Evolutionary conservation across 2,888 invertebrate species (phyloP).

Genomic region (Conomelus anceps): DNA sequence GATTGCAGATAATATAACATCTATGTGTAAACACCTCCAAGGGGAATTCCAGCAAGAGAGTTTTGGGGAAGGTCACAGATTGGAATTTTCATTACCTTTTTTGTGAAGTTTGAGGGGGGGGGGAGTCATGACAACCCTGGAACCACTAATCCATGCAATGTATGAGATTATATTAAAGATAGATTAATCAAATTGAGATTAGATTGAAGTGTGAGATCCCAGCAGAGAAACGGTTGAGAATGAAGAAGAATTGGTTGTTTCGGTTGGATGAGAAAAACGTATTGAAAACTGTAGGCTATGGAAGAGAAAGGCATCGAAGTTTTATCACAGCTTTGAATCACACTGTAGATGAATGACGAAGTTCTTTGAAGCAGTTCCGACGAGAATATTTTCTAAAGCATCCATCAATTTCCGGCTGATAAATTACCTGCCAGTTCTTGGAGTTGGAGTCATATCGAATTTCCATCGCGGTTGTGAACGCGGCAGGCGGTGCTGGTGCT

Average conservation of each 20-base stretch:
- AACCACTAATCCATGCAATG: too few species aligned
- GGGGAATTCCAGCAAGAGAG: too few species aligned
- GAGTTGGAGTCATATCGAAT: background rate
- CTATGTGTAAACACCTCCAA: too few species aligned
- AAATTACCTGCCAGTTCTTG: background rate
- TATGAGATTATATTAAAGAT: too few species aligned
- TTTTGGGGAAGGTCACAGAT: too few species aligned
- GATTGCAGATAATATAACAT: too few species aligned
- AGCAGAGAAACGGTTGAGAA: too few species aligned
- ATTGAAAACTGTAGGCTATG: background rate
- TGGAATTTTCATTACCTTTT: too few species aligned
- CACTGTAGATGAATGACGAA: background rate
- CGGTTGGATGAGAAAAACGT: background rate
- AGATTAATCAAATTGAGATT: too few species aligned
- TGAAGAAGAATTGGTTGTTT: background rate
- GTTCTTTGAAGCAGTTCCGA: background rate
- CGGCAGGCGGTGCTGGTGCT: background rate
- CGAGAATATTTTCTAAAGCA: background rate
- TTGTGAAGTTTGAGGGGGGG: too few species aligned
- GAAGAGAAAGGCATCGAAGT: background rate
- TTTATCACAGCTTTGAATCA: background rate
- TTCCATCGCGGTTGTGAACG: background rate
- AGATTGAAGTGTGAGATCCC: too few species aligned
- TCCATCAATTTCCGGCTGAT: background rate
- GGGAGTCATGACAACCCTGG: too few species aligned